A percentile compares a stretch with the other conserved stretches of the same genome.
These are phyloP conservation scores for Ganaspis sp. DNA, from an alignment of 1,140 invertebrate species.

Conservation along the genomic window DNA sequence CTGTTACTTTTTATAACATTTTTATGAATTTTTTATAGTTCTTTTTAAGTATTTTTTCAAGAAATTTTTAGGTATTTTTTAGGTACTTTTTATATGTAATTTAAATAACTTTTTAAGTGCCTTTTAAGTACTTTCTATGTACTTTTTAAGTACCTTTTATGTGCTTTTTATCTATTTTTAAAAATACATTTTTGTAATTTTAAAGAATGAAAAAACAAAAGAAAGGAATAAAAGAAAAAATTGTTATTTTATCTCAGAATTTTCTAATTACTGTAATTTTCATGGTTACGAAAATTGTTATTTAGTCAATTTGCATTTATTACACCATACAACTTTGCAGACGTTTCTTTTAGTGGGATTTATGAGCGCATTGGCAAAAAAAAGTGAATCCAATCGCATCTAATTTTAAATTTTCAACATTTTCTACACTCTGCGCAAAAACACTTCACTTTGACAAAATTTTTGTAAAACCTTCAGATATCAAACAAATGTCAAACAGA, in stretches of 20 bases:
- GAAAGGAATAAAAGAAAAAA: no score
- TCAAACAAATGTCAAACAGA: neutral
- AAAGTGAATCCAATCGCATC: conserved; percentile 6
- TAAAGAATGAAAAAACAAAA: no score
- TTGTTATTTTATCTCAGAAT: neutral
- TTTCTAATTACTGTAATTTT: neutral
- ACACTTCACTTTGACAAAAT: conserved; percentile 8
- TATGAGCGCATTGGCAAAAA: neutral
- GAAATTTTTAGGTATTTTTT: no score
- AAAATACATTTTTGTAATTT: no score
- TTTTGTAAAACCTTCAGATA: neutral
- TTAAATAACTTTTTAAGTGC: no score
- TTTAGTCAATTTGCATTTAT: neutral
- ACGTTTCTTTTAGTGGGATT: neutral
- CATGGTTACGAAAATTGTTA: neutral
- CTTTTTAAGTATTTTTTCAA: no score
- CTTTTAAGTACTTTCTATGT: no score
- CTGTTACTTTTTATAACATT: no score
- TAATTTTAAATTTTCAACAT: conserved; percentile 11
- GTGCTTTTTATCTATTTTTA: no score
- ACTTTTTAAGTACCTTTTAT: no score
- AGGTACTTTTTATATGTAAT: no score
- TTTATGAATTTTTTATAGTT: no score
- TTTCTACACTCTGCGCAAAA: neutral
- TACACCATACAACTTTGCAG: neutral